Base-by-base conservation (phyloP, 2,113 vertebrate genomes). In the Centropus unirufus region DNA sequence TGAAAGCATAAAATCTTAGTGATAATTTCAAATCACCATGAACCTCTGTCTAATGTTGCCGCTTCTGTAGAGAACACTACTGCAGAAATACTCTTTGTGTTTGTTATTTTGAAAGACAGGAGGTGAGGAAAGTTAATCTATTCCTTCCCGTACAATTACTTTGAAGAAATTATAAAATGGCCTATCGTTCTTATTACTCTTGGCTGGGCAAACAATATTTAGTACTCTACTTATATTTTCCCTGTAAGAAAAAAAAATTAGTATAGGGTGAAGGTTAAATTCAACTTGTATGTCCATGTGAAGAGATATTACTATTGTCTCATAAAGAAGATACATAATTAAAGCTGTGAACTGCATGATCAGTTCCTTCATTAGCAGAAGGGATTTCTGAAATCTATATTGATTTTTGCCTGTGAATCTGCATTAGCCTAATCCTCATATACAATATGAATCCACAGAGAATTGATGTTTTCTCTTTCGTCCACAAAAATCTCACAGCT, bases 391-490 rank as follows among this genome's bases (percentile, higher is more conserved):
- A 77, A 83, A 70, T 46, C 80, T 74, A 14, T 90, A 96, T 88
- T 66, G 96, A 96, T 95, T 95, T 92, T 77, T 86, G 72, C 80
- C 87, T 87, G 83, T 89, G 93, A 92, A 97, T 96, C 75, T 86
- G 92, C 87, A 95, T 83, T 72, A 91, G 67, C 79, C 68, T 97
- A 94, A 96, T 95, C 95, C 96, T 90, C 73, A 61, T 75, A 70
- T 18, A 90, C 90, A 85, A 83, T 59, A 87, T 58, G 91, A n/a
- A 79, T 69, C 72, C 73, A 80, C 19, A 23, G 23, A 68, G 63
- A 88, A 96, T 90, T 74, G 77, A 97, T 92, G 94, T 83, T 91
- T 55, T 40, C 68, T 30, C 74, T 81, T 84, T 59, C 26, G 79
- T 36, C 79, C 68, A 90, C 72, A 42, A 70, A 91, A 92, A 87